phyloP scores from a whole-genome alignment of 2,113 vertebrate genomes.

The Ellobius talpinus region DNA sequence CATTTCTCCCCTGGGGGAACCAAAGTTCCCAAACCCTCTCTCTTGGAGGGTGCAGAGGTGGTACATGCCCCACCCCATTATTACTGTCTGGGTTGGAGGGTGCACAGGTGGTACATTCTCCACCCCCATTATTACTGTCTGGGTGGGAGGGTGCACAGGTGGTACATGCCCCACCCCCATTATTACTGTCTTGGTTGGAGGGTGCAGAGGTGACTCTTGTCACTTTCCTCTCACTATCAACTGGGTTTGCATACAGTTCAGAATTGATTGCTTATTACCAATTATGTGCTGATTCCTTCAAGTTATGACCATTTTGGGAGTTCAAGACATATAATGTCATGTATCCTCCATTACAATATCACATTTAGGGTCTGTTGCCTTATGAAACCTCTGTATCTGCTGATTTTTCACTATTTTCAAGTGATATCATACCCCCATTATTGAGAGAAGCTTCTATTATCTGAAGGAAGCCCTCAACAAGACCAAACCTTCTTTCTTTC shows the following conservation, averaged over 20 bases:
- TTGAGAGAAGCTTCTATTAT: background rate
- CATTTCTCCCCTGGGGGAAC: background rate
- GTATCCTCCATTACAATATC: background rate
- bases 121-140: background rate
- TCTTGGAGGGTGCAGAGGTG: background rate
- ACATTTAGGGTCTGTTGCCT: background rate
- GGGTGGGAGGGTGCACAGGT: background rate
- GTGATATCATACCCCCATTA: background rate
- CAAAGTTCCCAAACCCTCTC: too few species aligned
- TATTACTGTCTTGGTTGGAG: background rate
- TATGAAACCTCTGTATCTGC: background rate
- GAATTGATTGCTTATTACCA: background rate
- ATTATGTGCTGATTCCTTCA: background rate
- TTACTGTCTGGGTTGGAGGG: background rate
- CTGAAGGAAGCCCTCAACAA: background rate
- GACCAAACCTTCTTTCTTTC: too few species aligned
- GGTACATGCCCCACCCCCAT: background rate
- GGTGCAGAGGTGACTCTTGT: background rate
- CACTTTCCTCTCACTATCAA: too few species aligned
- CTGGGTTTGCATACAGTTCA: background rate
- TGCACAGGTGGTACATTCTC: background rate
- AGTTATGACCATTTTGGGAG: background rate
- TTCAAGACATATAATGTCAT: background rate
- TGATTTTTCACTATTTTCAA: background rate
- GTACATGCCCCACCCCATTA: background rate